Conservation (phyloP, 2,797 vertebrate species). For the Syncerus caffer region DNA sequence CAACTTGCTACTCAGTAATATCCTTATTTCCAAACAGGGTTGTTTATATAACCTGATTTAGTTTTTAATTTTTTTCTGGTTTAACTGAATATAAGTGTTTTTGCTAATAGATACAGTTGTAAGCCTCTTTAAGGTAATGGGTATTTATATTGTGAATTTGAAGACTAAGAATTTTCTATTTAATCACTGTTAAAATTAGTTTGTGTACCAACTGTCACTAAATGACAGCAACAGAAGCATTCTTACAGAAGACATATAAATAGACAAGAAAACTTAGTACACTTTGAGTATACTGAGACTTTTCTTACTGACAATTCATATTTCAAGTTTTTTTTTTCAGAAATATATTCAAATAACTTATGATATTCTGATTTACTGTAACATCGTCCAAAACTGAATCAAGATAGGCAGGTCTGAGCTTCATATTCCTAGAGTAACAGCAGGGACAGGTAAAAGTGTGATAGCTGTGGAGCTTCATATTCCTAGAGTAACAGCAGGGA, state of each 20-base stretch:
- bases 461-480: background rate
- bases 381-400: background rate
- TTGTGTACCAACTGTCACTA: background rate
- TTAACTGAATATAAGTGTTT: background rate
- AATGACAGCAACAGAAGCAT: background rate
- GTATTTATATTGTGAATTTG: background rate
- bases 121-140: background rate
- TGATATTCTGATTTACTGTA: background rate
- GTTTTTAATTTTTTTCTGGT: background rate
- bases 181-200: background rate
- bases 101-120: background rate
- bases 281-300: background rate
- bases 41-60: background rate
- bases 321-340: background rate
- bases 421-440: background rate
- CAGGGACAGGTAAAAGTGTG: background rate
- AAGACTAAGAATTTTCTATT: background rate
- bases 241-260: background rate
- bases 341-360: background rate
- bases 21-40: background rate
- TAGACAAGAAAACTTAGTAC: background rate
- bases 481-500: background rate
- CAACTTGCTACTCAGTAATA: background rate
- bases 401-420: fast-evolving
- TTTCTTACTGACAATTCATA: background rate